Evolutionary conservation across 2,888 invertebrate genomes (phyloP), one percentile per base, ranked within the genome.

Genomic region (Hoplodrina ambigua): DNA sequence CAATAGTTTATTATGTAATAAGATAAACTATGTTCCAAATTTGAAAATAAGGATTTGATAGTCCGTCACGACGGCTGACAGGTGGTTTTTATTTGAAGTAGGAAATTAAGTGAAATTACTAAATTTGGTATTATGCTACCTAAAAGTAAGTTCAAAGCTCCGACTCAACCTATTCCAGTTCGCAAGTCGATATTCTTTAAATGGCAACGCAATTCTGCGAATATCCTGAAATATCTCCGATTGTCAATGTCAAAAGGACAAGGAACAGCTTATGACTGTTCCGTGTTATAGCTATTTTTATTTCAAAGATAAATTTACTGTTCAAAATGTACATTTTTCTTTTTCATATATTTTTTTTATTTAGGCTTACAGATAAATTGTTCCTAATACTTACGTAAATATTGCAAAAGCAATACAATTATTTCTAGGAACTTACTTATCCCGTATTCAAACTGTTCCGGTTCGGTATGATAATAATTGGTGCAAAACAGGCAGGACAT

Each of bases 401-500:
- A 59, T 54, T 82, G 76, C n/a, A 73, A 60, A n/a, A 75, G 67
- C 52, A 66, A 76, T 62, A 76, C 75, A 77, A 72, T 68, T 46
- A 73, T 72, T 72, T 75, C 62, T 74, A 72, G 64, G 58, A 69
- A 74, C 82, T 85, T 83, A 74, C 82, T 85, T 84, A 85, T 78
- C 76, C 70, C 80, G 83, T 86, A 91, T 91, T 91, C 88, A 91
- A 92, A 94, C 88, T 87, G 93, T 94, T 94, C 92, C 92, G 92
- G 91, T 91, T 89, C 75, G 89, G 88, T 89, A 83, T 94, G 93
- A 93, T 94, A 94, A 95, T 95, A 94, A 94, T 94, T 93, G 92
- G 91, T 90, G 91, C 92, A 94, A 95, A 95, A 92, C 92, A 93
- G 92, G 92, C 94, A 95, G 95, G 95, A 95, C 91, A 94, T 94